Evolutionary conservation across 2,113 vertebrate genomes (phyloP), one percentile per base, ranked within the genome.

Genomic region (Chionis minor): DNA sequence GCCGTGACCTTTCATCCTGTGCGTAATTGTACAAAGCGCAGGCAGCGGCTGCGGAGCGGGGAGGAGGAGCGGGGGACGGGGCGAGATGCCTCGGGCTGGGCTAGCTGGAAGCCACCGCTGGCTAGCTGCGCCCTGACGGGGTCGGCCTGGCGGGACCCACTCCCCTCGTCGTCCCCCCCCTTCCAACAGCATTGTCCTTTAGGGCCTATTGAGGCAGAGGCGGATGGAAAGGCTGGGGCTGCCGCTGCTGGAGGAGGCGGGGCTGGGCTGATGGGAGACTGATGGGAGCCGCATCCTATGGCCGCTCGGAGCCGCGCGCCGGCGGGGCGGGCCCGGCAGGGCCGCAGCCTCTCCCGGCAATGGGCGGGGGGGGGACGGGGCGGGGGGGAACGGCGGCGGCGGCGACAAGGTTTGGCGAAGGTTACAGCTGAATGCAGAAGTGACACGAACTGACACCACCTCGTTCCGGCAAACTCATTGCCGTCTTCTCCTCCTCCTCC

Each of bases 391-490:
- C 97, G 56, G 56, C n/a, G n/a, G n/a, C n/a, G 54, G 33, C 55
- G 20, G 18, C 35, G n/a, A 32, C 97, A 74, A 94, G 97, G 97
- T 94, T 94, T 83, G 93, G 94, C 95, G 96, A 95, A 97, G 98
- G 98, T 96, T 93, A 94, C 88, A 49, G 94, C 92, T 78, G 95
- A 90, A 74, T 86, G 94, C 96, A 83, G 96, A 87, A 96, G 93
- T 96, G 89, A 63, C 94, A 96, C 65, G 3, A 56, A 27, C 83
- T 94, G 95, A 24, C 63, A 23, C 89, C 63, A 23, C 89, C 94
- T 81, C 32, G 3, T 86, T 78, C 73, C 77, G 2, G 86, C 89
- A 4, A 28, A 38, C 86, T 88, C 71, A 1, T 80, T 83, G 52
- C 95, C 59, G 11, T 82, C 49, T 42, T 44, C 45, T 35, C 45